Evolutionary conservation across 2,888 invertebrate genomes (phyloP), one percentile per base, ranked within the genome.

Genomic region (Gisinianus flammeolus): DNA sequence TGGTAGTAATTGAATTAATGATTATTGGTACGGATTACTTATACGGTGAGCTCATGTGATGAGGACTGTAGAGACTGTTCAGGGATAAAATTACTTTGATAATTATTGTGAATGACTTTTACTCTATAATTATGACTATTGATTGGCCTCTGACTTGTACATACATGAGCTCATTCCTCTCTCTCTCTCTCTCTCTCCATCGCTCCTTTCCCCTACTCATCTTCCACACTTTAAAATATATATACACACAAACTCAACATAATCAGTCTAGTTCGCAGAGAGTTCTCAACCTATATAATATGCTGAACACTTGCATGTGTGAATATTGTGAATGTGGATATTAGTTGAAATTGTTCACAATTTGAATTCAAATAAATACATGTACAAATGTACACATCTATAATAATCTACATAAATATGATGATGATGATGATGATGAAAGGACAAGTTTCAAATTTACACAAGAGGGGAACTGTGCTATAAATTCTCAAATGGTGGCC

Each of bases 1-100:
- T 24, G 31, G 31, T 12, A 62, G 73, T 74, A 74, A 76, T 76
- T 76, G 76, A 76, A 68, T 76, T 76, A 75, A 75, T 76, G 76
- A 76, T 76, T 76, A 76, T 76, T 76, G 76, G 68, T 67, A 26
- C 26, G 30, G 76, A 68, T 62, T 74, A 74, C 62, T 74, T 74
- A 74, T 74, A 64, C 58, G 31, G 35, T 35, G 12, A 62, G 58
- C 58, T 74, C 64, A 33, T 58, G 3, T 35, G n/a, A 26, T 26
- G 26, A 26, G 22, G 26, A 70, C 8, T 2, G 33, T 33, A n/a
- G 35, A 66, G 62, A 52, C 44, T 62, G 30, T 22, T 54, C 54
- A 10, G 31, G 33, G 67, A 68, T 5, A 68, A 67, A 44, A 67
- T 68, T 76, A 68, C 67, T 68, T 68, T 67, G 68, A 76, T 68